phyloP scores from a whole-genome alignment of 2,888 invertebrate genomes.

The Lumbricus terrestris region DNA sequence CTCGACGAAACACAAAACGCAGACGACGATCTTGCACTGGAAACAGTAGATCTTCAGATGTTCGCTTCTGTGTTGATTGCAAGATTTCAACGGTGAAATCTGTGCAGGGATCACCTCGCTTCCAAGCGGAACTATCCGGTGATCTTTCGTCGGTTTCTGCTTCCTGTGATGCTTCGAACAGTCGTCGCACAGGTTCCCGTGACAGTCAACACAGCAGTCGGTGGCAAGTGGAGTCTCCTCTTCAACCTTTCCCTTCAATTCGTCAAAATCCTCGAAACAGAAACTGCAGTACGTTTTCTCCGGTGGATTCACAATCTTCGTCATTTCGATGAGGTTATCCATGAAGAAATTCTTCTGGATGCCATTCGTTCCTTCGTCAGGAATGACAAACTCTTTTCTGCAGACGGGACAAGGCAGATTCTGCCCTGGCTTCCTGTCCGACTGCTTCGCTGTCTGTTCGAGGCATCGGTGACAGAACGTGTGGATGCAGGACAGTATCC shows the following conservation, averaged over 20 bases:
- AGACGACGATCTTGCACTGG: not conserved
- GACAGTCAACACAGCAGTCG: not conserved
- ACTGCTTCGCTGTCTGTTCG: not conserved
- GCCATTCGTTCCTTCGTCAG: not conserved
- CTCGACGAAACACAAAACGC: not conserved
- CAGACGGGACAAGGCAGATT: constrained; percentile 4
- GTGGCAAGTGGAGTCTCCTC: not conserved
- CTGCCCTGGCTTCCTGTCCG: not conserved
- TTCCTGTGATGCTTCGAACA: not conserved
- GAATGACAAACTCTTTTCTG: constrained; percentile 8
- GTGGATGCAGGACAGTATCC: not conserved
- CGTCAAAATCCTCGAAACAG: not conserved
- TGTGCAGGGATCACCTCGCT: not conserved
- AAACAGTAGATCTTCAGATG: not conserved
- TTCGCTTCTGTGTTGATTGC: not conserved
- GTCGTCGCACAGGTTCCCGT: not conserved
- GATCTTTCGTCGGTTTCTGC: not conserved
- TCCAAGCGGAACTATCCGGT: not conserved
- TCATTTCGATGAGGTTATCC: not conserved
- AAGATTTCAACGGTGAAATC: not conserved
- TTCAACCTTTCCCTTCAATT: not conserved
- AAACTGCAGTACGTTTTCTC: not conserved
- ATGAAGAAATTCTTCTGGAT: constrained; percentile 15
- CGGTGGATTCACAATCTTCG: not conserved
- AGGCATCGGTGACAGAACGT: constrained; percentile 7